Base-by-base conservation (phyloP, 2,113 vertebrate genomes). In the Micromys minutus region DNA sequence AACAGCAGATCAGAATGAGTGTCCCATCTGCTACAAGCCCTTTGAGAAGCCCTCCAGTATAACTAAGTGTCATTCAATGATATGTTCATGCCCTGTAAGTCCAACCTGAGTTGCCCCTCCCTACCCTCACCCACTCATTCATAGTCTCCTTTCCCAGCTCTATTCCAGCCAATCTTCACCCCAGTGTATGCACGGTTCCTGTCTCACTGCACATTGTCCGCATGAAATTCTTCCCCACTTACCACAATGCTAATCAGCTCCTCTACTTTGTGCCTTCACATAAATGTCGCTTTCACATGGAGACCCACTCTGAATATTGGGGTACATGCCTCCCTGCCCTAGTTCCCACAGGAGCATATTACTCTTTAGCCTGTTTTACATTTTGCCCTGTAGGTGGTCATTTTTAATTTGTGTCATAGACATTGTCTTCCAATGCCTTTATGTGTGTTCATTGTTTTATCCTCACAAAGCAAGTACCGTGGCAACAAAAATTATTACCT, bases 401-500 rank as follows among this genome's bases (percentile, higher is more conserved):
- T 80, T 90, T 86, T 39, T 24, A 34, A 29, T 45, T 86, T 74
- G 22, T 45, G 9, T 92, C n/a, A 55, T 45, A 79, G 26, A 42
- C 10, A n/a, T 45, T 67, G 42, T 34, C 34, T 29, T 63, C 74
- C 57, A 45, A 81, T 52, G 65, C 17, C 63, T 69, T 93, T 42
- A 21, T 59, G 15, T 67, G 90, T 83, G 65, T 85, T 92, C 65
- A 72, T 63, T 79, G 13, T 75, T 95, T 90, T 36, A 76, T 52
- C 65, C 61, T 74, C 52, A 95, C 10, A 39, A 31, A 81, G 39
- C 52, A 88, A 92, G 59, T 45, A 39, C 83, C 52, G 39, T 45
- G 13, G 79, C 75, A 84, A 45, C 17, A 81, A 45, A 79, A 89
- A 17, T 83, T n/a, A 47, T 39, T 77, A 72, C 15, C 81, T 5